Base-by-base conservation (phyloP, 2,888 invertebrate genomes). In the Leucoma salicis region DNA sequence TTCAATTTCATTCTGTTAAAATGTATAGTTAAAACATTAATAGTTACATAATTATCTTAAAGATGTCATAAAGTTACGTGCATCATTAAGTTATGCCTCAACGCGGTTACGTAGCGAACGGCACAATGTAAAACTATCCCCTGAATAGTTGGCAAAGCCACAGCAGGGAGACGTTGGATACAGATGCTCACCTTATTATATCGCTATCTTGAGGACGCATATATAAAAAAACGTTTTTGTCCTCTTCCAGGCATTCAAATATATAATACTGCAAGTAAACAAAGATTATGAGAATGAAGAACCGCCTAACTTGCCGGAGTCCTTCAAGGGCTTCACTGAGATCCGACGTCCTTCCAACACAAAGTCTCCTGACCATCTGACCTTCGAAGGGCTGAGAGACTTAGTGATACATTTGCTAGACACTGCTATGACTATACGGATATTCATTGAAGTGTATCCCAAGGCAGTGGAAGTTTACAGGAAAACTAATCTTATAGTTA, bases 331-430 rank as follows among this genome's bases (percentile, higher is more conserved):
- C 0, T 90, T 90, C 63, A 55, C 77, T 0, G 86, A 88, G 40
- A 84, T 90, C 46, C 65, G 71, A 28, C 57, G 89, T 37, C 81
- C 82, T 1, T 48, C 77, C 12, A 59, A 63, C 39, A 65, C 46
- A 10, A 78, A 78, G 48, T 46, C 35, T 2, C 66, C 61, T 0
- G 82, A 83, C 12, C 74, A 78, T 42, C 67, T 92, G 31, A 87
- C 86, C 0, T 73, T 90, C 21, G 72, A 78, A 1, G 73, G 84
- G 0, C 78, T 94, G n/a, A 90, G 91, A 49, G 95, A 96, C 68
- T 70, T 95, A 21, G 87, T 94, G 0, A 70, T 93, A 28, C 94
- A 94, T 60, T 71, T 95, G 25, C 68, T 94, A 40, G 96, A 96
- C 66, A 92, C 92, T 10, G 90, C 93, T 0, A 91, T 92, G 63